A percentile compares a stretch with the other conserved stretches of the same genome.
Conservation (phyloP, 2,888 invertebrate species). For the Drosophila lutescens region DNA sequence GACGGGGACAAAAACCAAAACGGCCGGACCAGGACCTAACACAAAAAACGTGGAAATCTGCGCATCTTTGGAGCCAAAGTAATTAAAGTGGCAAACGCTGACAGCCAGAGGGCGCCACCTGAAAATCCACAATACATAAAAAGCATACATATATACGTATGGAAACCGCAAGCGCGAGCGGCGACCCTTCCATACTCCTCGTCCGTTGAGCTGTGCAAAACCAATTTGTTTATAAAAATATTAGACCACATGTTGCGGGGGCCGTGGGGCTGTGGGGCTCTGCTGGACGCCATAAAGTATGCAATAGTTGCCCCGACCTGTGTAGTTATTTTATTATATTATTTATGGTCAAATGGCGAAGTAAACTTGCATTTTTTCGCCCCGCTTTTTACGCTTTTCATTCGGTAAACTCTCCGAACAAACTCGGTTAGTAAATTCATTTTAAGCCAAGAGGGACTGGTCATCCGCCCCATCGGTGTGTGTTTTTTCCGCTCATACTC, state of each 20-base stretch:
- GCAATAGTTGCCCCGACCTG: conserved; percentile 73
- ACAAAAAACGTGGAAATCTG: conserved; percentile 46
- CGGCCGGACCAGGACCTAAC: conserved; percentile 1
- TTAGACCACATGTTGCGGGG: conserved; percentile 56
- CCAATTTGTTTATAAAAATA: conserved; percentile 77
- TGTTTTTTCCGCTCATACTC: conserved; percentile 20
- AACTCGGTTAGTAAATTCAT: conserved; percentile 78
- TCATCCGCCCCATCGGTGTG: background rate
- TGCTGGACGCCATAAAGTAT: conserved; percentile 58
- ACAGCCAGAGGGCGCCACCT: conserved; percentile 39
- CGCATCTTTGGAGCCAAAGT: conserved; percentile 63
- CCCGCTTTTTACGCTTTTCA: conserved; percentile 23
- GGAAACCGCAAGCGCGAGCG: conserved; percentile 45
- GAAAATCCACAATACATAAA: conserved; percentile 21
- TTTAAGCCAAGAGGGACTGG: conserved; percentile 43
- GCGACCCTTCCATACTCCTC: background rate
- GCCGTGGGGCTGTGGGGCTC: conserved; percentile 10
- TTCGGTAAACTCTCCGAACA: conserved; percentile 47
- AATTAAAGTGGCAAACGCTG: conserved; percentile 66
- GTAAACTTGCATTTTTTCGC: conserved; percentile 37
- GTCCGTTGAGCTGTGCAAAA: conserved; percentile 60
- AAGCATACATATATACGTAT: conserved; percentile 11
- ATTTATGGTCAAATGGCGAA: conserved; percentile 77
- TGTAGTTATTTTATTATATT: conserved; percentile 77
- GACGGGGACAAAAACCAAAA: conserved; percentile 25